Base-by-base conservation (phyloP, 1,140 invertebrate genomes). In the Bathynomus jamesi region DNA sequence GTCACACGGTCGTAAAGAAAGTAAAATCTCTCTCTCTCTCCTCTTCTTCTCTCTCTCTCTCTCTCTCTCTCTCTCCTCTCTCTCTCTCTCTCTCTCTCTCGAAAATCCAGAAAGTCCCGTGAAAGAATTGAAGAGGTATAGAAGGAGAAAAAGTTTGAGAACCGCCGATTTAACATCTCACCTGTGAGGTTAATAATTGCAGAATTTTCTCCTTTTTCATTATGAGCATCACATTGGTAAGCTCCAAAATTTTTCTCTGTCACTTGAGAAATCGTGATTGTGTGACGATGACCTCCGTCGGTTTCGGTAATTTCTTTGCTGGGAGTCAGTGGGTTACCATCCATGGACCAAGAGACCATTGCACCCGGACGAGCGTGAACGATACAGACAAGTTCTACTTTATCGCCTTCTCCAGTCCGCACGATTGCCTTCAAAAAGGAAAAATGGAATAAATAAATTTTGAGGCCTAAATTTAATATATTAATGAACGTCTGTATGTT, bases 181-280 rank as follows among this genome's bases (percentile, higher is more conserved):
- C 40, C 40, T 53, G 40, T 53, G 21, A 53, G 40, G 5, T 53
- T 53, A 53, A 53, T 53, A 17, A 53, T 5, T 53, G 40, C 40
- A 53, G 40, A 53, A 53, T 21, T 53, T 53, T 1, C 21, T 11
- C 40, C 40, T 5, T 53, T 53, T 5, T 53, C 5, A 5, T 76
- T 76, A 46, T 76, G 65, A 17, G 75, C 75, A 40, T 70, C 70
- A 67, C 75, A 76, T 32, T 68, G 65, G 72, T 76, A 76, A 13
- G 62, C 46, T 4, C 75, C 75, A 27, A 76, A 76, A 62, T 76
- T 69, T 30, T 73, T 61, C 30, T 73, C 67, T n/a, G 68, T 73
- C 13, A 76, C 75, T 4, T 67, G 65, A 4, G 69, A 68, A 61
- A 76, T 73, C 32, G 71, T 73, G 63, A 76, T 67, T 2, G 69